Evolutionary conservation across 2,888 invertebrate species (phyloP).

Genomic region (Metalampra italica): DNA sequence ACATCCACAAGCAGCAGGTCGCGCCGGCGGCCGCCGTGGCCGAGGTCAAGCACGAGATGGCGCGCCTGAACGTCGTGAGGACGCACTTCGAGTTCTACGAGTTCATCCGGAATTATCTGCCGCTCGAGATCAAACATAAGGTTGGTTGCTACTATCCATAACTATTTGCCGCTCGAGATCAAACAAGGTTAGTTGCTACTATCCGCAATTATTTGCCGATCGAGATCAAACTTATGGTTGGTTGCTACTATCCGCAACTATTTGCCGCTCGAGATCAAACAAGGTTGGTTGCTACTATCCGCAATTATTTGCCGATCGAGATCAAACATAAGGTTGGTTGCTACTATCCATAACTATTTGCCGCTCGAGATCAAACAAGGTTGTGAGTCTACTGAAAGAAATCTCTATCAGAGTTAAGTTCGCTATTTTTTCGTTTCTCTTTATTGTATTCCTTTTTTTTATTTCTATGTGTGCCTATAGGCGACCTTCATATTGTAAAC

Average conservation of each 20-base stretch:
- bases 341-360: too few species aligned
- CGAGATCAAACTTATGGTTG: slow-evolving; percentile 60
- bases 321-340: slow-evolving; percentile 52
- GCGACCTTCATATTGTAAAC: too few species aligned
- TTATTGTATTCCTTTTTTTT: too few species aligned
- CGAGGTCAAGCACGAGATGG: slow-evolving; percentile 53
- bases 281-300: too few species aligned
- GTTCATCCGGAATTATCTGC: slow-evolving; percentile 62
- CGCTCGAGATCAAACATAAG: slow-evolving; percentile 58
- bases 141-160: slow-evolving; percentile 30
- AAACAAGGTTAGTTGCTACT: too few species aligned
- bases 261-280: too few species aligned
- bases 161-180: too few species aligned
- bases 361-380: too few species aligned
- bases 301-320: slow-evolving; percentile 60
- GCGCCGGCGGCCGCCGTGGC: slow-evolving; percentile 36
- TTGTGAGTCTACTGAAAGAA: too few species aligned
- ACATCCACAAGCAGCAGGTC: slow-evolving; percentile 26
- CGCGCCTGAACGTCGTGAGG: slow-evolving; percentile 44
- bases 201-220: slow-evolving; percentile 60
- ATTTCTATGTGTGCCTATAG: too few species aligned
- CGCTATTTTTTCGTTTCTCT: too few species aligned
- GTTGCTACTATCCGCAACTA: slow-evolving; percentile 6
- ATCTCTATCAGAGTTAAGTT: too few species aligned
- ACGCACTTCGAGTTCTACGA: slow-evolving; percentile 65